Evolutionary conservation across 1,140 invertebrate species (phyloP).

Genomic region (Bombus fervidus): DNA sequence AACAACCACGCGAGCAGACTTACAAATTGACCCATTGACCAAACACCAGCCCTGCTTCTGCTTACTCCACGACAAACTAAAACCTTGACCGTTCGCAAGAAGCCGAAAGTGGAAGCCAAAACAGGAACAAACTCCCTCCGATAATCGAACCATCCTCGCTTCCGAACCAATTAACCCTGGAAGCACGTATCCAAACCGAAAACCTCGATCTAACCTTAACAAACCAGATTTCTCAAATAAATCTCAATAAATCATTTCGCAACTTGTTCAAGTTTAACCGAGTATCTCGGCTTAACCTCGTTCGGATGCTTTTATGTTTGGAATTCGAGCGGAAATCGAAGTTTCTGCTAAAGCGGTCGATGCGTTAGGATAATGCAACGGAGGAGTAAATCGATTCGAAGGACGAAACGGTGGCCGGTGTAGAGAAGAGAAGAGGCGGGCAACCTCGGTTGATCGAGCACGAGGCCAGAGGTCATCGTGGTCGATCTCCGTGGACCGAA

Average conservation of each 20-base stretch:
- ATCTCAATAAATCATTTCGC: not conserved
- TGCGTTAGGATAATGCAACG: too few relatives aligned
- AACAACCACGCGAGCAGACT: too few relatives aligned
- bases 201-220: not conserved
- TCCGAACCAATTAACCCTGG: not conserved
- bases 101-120: not conserved
- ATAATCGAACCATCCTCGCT: not conserved
- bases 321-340: not conserved
- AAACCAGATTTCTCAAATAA: not conserved
- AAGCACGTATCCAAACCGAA: not conserved
- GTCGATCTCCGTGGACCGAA: slow-evolving; percentile 38
- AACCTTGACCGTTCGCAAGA: not conserved
- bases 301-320: not conserved
- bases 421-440: not conserved
- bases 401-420: not conserved
- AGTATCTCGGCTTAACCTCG: not conserved
- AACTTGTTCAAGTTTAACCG: not conserved
- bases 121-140: not conserved
- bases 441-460: slow-evolving; percentile 28
- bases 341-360: not conserved
- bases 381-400: not conserved
- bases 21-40: too few relatives aligned
- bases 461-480: slow-evolving; percentile 9
- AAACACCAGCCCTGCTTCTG: too few relatives aligned
- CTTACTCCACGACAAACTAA: too few relatives aligned